Evolutionary conservation across 1,140 invertebrate genomes (phyloP), one percentile per base, ranked within the genome.

Genomic region (Parapsyche elsis): DNA sequence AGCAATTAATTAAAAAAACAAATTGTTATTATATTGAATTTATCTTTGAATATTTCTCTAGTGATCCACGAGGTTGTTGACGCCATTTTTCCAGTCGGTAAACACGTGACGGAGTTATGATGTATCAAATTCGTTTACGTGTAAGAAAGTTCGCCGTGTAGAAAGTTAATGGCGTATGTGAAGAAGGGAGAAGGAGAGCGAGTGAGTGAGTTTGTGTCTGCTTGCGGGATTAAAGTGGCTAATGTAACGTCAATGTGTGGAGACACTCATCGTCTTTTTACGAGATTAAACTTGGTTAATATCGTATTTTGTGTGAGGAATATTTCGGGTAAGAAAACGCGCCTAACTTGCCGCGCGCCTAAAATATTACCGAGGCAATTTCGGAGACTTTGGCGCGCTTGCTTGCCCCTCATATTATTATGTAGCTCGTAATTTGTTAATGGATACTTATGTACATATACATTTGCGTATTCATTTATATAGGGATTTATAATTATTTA

Each of bases 121-220:
- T 82, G 81, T 83, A 83, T 79, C 81, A 83, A 80, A 83, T 83
- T 83, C 81, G 81, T 78, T 82, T 79, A 83, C 79, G 76, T 74
- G 59, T 49, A 75, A 75, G 81, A 83, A 83, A 83, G 81, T 83
- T 82, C 59, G 71, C 19, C 77, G 30, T 38, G 24, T 67, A 83
- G 79, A 79, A n/a, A 83, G 76, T 80, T 83, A 83, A 83, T 83
- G 81, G 79, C 78, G 70, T 67, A 67, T 76, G 73, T 64, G 74
- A 21, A 38, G 30, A 38, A 38, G 30, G 7, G 59, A 24, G 75
- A 12, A 59, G 53, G 73, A 12, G 16, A 12, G 30, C 2, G 61
- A 67, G 21, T 61, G 61, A 26, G 24, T 4, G 19, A 19, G 24
- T 12, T 67, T 67, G 61, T 19, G 61, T 67, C 38, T n/a, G 24